A percentile compares a stretch with the other conserved stretches of the same genome.
These are phyloP conservation scores for Hirudinaria manillensis DNA, from an alignment of 2,888 invertebrate species.

Conservation along the genomic window DNA sequence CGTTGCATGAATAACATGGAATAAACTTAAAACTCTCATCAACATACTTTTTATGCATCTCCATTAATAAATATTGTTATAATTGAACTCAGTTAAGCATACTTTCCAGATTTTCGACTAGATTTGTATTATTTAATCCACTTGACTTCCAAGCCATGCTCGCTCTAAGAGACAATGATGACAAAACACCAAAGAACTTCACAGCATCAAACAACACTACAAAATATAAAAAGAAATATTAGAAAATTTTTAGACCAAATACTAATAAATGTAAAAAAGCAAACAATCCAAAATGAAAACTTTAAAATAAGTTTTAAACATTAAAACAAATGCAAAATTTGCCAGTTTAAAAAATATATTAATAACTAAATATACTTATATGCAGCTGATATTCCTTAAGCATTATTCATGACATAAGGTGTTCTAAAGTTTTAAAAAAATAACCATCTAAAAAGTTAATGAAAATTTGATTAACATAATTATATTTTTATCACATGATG, in stretches of 20 bases:
- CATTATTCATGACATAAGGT: too few relatives aligned
- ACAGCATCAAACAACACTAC: neutral
- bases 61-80: neutral
- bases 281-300: too few relatives aligned
- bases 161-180: neutral
- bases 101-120: constrained; percentile 38
- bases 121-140: constrained; percentile 38
- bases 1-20: neutral
- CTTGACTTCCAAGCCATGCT: constrained; percentile 42
- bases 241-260: neutral
- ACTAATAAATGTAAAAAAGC: too few relatives aligned
- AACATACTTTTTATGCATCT: neutral
- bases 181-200: constrained; percentile 4
- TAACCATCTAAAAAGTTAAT: too few relatives aligned
- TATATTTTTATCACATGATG: too few relatives aligned
- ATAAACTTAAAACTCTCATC: neutral
- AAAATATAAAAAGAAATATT: neutral
- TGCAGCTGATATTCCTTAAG: too few relatives aligned
- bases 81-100: neutral
- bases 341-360: too few relatives aligned
- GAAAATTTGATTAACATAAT: too few relatives aligned
- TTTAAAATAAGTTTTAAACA: too few relatives aligned
- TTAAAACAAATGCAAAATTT: too few relatives aligned
- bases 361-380: too few relatives aligned
- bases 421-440: too few relatives aligned